Evolutionary conservation across 1,140 invertebrate species (phyloP), one percentile per base, ranked within the genome.

Genomic region (Temnothorax nylanderi): DNA sequence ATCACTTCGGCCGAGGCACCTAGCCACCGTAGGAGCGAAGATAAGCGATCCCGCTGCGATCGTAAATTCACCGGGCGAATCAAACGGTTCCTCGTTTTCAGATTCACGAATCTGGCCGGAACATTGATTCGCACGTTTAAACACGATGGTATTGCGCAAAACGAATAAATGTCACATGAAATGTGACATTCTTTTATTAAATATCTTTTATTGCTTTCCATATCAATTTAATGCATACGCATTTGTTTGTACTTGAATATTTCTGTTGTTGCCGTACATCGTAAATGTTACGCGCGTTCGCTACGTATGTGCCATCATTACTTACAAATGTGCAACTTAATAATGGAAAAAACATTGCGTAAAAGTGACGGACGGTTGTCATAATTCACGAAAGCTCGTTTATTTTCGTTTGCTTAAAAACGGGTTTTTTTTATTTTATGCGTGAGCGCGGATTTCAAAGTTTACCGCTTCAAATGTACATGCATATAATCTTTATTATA

Each of bases 21-120:
- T 34, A 37, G 10, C 37, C n/a, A 34, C 75, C 41, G n/a, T 26
- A n/a, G 11, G 26, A 5, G 10, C 16, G 13, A 60, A 82, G 41
- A 85, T 51, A 64, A 49, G 71, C 26, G 71, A 75, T 85, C 56
- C 60, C 58, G 16, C 13, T 75, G 47, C 18, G 65, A n/a, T 56
- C 82, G 37, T 86, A 86, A 89, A 89, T 88, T 80, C 32, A 16
- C 44, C 26, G 2, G 21, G n/a, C n/a, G 8, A 16, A 69, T 26
- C 21, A 2, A 41, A 81, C 37, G 21, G 21, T 67, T 67, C 54
- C 10, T 37, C 62, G 26, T 80, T 78, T 80, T 26, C 10, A 64
- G 2, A 21, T 77, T 77, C 75, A 5, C 18, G 5, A 13, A 6
- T 54, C 32, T 51, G 3, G 16, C 26, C 5, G 10, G 26, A 62